phyloP scores from a whole-genome alignment of 2,113 vertebrate species.

The Gallinago media region DNA sequence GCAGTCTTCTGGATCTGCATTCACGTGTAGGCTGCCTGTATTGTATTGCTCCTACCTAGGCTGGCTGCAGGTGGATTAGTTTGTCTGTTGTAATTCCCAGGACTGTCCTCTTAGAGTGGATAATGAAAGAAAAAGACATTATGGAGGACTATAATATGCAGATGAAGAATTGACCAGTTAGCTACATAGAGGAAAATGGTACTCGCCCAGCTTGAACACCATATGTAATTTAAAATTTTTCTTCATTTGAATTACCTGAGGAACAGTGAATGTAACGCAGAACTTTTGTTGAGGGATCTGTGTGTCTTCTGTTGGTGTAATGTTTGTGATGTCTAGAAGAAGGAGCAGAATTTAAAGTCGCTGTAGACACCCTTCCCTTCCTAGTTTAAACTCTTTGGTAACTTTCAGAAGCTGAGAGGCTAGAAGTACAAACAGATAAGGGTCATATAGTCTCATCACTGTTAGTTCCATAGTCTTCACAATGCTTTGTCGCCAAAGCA shows the following conservation, averaged over 20 bases:
- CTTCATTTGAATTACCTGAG: not conserved
- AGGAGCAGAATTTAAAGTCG: not conserved
- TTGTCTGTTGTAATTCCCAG: not conserved
- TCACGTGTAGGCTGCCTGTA: not conserved
- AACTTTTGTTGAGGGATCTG: not conserved
- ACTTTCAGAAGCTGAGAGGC: not conserved
- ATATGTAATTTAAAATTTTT: not conserved
- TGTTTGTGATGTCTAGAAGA: not conserved
- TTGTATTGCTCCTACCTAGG: not conserved
- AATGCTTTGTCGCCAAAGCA: not conserved
- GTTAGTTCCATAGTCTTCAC: not conserved
- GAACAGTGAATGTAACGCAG: not conserved
- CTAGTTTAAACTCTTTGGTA: not conserved
- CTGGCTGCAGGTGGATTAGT: not conserved
- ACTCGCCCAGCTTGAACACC: not conserved
- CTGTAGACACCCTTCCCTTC: not conserved
- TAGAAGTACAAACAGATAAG: not conserved
- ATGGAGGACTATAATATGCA: not conserved
- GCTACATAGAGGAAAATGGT: not conserved
- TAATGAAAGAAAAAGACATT: not conserved
- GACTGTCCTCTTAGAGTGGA: fast-evolving
- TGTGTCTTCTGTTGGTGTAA: not conserved
- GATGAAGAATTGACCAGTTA: not conserved
- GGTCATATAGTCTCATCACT: not conserved
- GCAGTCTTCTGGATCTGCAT: not conserved